A percentile compares a stretch with the other conserved stretches of the same genome.
These are phyloP conservation scores for Odontophorus gujanensis DNA, from an alignment of 2,113 vertebrate species.

Conservation along the genomic window DNA sequence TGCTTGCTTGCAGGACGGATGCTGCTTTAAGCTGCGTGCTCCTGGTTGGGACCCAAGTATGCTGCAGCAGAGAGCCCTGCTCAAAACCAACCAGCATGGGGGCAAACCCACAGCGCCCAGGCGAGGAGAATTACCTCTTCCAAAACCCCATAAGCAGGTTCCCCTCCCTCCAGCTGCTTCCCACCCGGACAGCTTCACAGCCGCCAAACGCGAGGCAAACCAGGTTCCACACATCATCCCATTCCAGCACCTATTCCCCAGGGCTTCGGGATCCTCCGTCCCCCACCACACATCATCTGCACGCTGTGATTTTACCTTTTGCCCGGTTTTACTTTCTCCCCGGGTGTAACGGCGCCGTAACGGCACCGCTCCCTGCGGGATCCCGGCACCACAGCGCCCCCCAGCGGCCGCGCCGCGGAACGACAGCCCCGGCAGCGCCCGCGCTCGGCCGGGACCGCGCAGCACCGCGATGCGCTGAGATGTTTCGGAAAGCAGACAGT, in stretches of 20 bases:
- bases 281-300: background rate
- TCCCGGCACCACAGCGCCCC: background rate
- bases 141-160: rapidly evolving
- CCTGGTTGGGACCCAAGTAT: rapidly evolving
- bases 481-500: no score
- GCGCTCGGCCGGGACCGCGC: no score
- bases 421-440: background rate
- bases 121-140: background rate
- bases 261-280: background rate
- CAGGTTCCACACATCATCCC: background rate
- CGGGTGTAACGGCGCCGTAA: no score
- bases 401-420: background rate
- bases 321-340: no score
- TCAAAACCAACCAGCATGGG: rapidly evolving
- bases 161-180: background rate
- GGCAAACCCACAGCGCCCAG: background rate
- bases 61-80: background rate
- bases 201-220: background rate
- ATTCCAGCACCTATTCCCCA: no score
- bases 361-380: no score
- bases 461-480: no score
- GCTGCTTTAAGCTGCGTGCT: rapidly evolving
- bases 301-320: no score
- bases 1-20: rapidly evolving
- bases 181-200: background rate